Conservation (phyloP, 2,113 vertebrate genomes). For the Phalacrocorax carbo region DNA sequence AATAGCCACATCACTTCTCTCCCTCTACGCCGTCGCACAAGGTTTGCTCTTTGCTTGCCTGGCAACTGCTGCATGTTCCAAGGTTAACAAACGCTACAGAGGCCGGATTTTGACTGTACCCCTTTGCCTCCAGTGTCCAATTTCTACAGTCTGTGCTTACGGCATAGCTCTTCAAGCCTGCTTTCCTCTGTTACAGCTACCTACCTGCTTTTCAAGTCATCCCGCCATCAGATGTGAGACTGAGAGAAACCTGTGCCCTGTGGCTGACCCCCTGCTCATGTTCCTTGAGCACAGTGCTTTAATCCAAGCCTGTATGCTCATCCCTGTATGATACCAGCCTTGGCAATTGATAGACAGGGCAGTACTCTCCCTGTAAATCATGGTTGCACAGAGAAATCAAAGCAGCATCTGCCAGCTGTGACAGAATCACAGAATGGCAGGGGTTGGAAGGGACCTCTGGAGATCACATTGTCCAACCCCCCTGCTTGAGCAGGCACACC, state of each 20-base stretch:
- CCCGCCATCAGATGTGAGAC: not conserved
- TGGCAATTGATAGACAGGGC: not conserved
- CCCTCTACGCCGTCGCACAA: rapidly evolving
- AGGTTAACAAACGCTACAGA: not conserved
- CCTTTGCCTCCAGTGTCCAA: not conserved
- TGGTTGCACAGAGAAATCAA: not conserved
- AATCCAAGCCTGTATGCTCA: rapidly evolving
- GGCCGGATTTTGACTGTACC: not conserved
- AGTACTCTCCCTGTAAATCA: not conserved
- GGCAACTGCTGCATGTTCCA: not conserved
- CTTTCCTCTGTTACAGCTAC: not conserved
- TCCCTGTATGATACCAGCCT: not conserved
- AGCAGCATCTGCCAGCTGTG: not conserved
- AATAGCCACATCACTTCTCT: not conserved
- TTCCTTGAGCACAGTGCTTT: not conserved
- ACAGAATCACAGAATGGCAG: no score
- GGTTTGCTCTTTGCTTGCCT: not conserved
- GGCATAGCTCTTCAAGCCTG: not conserved
- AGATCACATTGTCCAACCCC: no score
- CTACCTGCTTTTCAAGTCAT: not conserved
- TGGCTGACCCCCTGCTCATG: rapidly evolving
- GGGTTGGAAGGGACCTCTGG: no score
- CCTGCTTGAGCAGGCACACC: no score
- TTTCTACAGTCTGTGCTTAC: rapidly evolving
- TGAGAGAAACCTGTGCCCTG: not conserved